Evolutionary conservation across 1,140 invertebrate species (phyloP), one percentile per base, ranked within the genome.

Genomic region (Pseudomyrmex gracilis): DNA sequence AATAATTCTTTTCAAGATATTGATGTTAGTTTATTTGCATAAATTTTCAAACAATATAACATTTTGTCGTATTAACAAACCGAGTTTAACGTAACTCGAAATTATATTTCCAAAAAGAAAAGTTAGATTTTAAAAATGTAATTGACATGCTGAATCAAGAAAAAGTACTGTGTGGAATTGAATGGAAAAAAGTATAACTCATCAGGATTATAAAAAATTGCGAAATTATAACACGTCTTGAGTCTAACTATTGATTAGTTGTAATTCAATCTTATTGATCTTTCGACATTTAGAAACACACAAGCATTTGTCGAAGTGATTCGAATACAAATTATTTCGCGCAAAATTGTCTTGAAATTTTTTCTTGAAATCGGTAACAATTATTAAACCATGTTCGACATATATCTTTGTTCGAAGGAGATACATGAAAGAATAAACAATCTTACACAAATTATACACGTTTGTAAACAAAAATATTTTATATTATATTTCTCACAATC

Each of bases 401-500:
- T 34, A 10, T 24, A 2, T 13, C 13, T 24, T 20, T 4, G 17
- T n/a, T 1, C 47, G 17, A 47, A 24, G 24, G 17, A 67, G 22
- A 60, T 47, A 4, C 7, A 20, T 9, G 17, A 2, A 15, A 5
- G 64, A 45, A 49, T 24, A 17, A 2, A 10, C 45, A 24, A 10
- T 3, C 10, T 57, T 9, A 12, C 2, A 57, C 47, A 67, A 85
- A 82, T 60, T n/a, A 60, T 22, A 8, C 12, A 47, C 51, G 55
- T 2, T 3, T 34, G 83, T 89, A 89, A 87, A 83, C 47, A 77
- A 89, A 89, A 89, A 89, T 89, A 89, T 89, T 84, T 58, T 86
- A 89, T 73, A 89, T 47, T 89, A 89, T 89, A 89, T 89, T 89
- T 87, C 58, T 57, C 73, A 89, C 61, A 84, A 84, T 86, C 51